Conservation (phyloP, 2,797 vertebrate genomes). For the Bovichtus variegatus region DNA sequence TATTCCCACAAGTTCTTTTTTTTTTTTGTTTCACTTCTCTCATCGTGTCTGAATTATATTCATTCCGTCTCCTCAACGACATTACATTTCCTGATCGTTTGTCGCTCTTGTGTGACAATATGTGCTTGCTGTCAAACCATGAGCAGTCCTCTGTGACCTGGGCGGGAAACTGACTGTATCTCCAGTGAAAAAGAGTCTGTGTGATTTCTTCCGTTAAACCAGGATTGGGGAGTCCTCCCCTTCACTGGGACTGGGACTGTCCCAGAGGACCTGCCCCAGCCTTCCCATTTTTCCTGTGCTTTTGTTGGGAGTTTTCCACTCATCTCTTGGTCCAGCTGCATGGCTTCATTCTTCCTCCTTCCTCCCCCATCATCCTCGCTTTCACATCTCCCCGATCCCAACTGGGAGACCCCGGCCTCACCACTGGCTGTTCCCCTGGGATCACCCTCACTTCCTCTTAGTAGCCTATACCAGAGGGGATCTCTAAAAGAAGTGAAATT, state of each 20-base stretch:
- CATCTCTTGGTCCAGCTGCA: constrained; percentile 70
- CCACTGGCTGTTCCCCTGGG: constrained; percentile 25
- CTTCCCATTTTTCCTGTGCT: constrained; percentile 79
- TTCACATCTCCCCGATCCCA: constrained; percentile 36
- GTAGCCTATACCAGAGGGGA: not conserved
- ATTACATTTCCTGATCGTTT: constrained; percentile 26
- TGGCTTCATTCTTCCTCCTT: constrained; percentile 59
- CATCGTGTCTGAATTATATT: constrained; percentile 45
- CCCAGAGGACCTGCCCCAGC: constrained; percentile 72
- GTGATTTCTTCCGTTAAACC: constrained; percentile 68
- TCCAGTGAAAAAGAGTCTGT: constrained; percentile 54
- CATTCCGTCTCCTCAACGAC: constrained; percentile 44
- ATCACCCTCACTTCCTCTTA: not conserved
- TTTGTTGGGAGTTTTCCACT: constrained; percentile 79
- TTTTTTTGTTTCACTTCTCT: constrained; percentile 46
- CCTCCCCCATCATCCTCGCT: constrained; percentile 56
- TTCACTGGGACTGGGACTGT: constrained; percentile 58
- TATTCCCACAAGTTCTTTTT: not conserved
- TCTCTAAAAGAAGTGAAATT: not conserved
- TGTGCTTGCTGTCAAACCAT: constrained; percentile 33
- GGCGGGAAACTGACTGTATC: constrained; percentile 62
- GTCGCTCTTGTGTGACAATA: constrained; percentile 7
- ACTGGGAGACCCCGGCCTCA: constrained; percentile 13
- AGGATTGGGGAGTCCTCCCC: constrained; percentile 57
- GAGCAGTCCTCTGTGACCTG: constrained; percentile 37